These are phyloP conservation scores for Parambassis ranga DNA, from an alignment of 2,797 vertebrate genomes.

Conservation along the genomic window DNA sequence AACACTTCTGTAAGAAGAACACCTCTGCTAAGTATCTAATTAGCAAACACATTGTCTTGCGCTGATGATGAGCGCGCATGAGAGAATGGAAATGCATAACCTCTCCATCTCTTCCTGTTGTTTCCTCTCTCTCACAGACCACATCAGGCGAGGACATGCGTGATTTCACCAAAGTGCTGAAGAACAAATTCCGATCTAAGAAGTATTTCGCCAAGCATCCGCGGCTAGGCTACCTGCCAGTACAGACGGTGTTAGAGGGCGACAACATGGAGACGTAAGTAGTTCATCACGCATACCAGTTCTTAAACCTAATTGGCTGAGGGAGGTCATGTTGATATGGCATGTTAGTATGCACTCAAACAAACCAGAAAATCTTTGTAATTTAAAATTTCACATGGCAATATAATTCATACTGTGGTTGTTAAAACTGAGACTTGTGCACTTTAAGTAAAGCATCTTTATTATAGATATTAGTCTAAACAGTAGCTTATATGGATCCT, in stretches of 20 bases:
- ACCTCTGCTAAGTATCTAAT: constrained; percentile 61
- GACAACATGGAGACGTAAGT: constrained; percentile 98
- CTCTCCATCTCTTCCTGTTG: background rate
- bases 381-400: too few relatives aligned
- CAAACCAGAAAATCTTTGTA: too few relatives aligned
- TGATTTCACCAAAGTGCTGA: constrained; percentile 98
- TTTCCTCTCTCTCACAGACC: constrained; percentile 75
- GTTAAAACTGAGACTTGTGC: too few relatives aligned
- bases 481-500: too few relatives aligned
- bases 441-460: too few relatives aligned
- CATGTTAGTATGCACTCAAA: too few relatives aligned
- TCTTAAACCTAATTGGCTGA: too few relatives aligned
- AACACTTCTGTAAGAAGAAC: constrained; percentile 29
- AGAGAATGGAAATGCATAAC: background rate
- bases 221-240: constrained; percentile 93
- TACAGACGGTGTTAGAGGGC: constrained; percentile 95
- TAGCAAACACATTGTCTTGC: constrained; percentile 43
- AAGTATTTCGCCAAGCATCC: constrained; percentile 98
- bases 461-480: too few relatives aligned
- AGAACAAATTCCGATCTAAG: constrained; percentile 98
- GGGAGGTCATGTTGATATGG: too few relatives aligned
- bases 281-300: too few relatives aligned
- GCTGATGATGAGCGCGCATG: constrained; percentile 1
- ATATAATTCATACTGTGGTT: too few relatives aligned
- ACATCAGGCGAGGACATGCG: constrained; percentile 98